Base-by-base conservation (phyloP, 2,113 vertebrate genomes). In the Vimba vimba region DNA sequence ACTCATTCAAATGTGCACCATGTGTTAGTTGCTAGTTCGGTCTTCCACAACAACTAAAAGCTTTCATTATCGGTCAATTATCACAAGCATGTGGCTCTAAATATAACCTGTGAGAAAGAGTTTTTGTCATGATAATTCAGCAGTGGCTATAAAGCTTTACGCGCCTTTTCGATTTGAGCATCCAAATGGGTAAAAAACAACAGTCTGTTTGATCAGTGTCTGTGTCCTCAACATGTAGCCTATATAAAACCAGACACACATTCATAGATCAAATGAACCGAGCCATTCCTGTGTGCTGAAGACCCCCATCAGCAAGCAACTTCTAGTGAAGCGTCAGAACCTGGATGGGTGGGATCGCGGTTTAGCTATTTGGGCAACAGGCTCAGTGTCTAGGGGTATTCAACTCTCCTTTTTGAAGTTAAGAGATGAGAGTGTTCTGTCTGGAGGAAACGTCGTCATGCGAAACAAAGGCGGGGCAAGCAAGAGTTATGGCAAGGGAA, bases 131-230 rank as follows among this genome's bases (percentile, higher is more conserved):
- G 25, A 68, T 33, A 52, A 52, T 69, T 82, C 8, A 52, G 47
- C 62, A n/a, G 13, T 52, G 62, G 75, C 15, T 30, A 21, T 97
- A 98, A 9, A 96, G 97, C 79, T 94, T 96, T 94, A 95, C 97
- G 84, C 92, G 79, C 64, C 68, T 75, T 39, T 81, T 85, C 36
- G 27, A 21, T 84, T 39, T 9, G 45, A 10, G 50, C 76, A 27
- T 77, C 66, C 73, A 76, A 81, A 52, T 23, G 10, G 0, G 9
- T 11, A 30, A 43, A 43, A 23, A 47, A 77, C 78, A 88, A 81
- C 27, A 15, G 75, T 12, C 59, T 25, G 39, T 85, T 87, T 89
- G 77, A 77, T 82, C 82, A 82, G 50, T 52, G 68, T n/a, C 68
- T 73, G 84, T 77, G 50, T 77, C 33, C 33, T 8, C 27, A 68